phyloP scores from a whole-genome alignment of 1,140 invertebrate genomes.

The Arctopsyche grandis region DNA sequence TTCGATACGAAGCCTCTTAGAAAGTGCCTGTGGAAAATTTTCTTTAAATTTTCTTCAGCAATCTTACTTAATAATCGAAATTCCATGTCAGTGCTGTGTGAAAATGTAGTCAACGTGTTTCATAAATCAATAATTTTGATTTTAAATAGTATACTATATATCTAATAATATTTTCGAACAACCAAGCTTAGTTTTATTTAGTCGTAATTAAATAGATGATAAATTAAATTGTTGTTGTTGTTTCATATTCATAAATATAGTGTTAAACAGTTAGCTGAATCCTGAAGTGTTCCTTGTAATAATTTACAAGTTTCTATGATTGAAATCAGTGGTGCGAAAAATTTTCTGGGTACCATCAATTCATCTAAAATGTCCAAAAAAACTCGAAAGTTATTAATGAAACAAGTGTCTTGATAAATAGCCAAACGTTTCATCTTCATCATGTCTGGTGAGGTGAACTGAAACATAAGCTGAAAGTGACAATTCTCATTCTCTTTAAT shows the following conservation, averaged over 20 bases:
- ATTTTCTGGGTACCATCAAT: neutral
- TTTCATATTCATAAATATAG: too few relatives aligned
- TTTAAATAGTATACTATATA: too few relatives aligned
- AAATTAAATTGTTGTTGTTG: too few relatives aligned
- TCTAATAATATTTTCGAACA: too few relatives aligned
- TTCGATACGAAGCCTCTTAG: neutral
- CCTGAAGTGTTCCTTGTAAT: too few relatives aligned
- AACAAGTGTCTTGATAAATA: neutral
- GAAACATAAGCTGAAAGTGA: neutral
- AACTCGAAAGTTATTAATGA: neutral
- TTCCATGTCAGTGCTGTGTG: too few relatives aligned
- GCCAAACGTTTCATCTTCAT: neutral
- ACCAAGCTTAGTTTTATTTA: too few relatives aligned
- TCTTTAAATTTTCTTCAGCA: neutral
- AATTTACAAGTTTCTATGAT: neutral
- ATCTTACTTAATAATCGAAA: too few relatives aligned
- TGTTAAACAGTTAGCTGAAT: too few relatives aligned
- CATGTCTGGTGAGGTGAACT: conserved; percentile 13
- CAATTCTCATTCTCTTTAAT: neutral
- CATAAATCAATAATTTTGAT: neutral
- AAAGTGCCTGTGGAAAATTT: conserved; percentile 33
- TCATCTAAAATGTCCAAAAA: neutral
- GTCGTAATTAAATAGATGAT: too few relatives aligned
- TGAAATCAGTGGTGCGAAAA: neutral
- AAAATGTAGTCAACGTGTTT: neutral